These are phyloP conservation scores for Camptogramma bilineatum DNA, from an alignment of 2,888 invertebrate genomes.

Conservation along the genomic window DNA sequence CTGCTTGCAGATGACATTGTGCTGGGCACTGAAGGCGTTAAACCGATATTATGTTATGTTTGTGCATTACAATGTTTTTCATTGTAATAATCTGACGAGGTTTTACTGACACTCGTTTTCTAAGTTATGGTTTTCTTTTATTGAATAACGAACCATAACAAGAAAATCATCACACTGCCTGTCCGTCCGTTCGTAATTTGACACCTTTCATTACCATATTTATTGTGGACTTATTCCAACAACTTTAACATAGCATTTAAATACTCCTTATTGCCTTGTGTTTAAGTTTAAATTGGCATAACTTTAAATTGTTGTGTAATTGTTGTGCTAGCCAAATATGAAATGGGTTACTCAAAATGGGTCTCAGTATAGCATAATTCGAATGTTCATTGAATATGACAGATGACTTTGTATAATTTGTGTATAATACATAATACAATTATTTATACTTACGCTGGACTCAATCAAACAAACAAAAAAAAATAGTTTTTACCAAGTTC, in stretches of 20 bases:
- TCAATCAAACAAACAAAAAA: neutral
- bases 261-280: slow-evolving; percentile 6
- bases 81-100: no score
- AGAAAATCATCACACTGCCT: slow-evolving; percentile 73
- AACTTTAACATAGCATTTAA: slow-evolving; percentile 7
- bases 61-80: no score
- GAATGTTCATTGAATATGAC: slow-evolving; percentile 46
- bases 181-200: slow-evolving; percentile 77
- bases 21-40: no score
- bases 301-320: neutral
- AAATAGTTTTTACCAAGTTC: no score
- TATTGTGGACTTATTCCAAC: slow-evolving; percentile 66
- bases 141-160: slow-evolving; percentile 50
- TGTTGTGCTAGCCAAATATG: slow-evolving; percentile 60
- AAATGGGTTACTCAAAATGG: slow-evolving; percentile 47
- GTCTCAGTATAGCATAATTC: slow-evolving; percentile 39
- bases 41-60: no score
- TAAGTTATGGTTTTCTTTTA: neutral
- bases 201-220: slow-evolving; percentile 85
- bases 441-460: neutral
- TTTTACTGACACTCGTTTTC: no score
- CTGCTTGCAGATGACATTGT: no score
- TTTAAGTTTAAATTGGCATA: slow-evolving; percentile 12
- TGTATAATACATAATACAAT: no score
- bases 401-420: slow-evolving; percentile 30